A percentile compares a stretch with the other conserved stretches of the same genome.
These are phyloP conservation scores for Brachystomella parvula DNA, from an alignment of 1,140 invertebrate species.

Conservation along the genomic window DNA sequence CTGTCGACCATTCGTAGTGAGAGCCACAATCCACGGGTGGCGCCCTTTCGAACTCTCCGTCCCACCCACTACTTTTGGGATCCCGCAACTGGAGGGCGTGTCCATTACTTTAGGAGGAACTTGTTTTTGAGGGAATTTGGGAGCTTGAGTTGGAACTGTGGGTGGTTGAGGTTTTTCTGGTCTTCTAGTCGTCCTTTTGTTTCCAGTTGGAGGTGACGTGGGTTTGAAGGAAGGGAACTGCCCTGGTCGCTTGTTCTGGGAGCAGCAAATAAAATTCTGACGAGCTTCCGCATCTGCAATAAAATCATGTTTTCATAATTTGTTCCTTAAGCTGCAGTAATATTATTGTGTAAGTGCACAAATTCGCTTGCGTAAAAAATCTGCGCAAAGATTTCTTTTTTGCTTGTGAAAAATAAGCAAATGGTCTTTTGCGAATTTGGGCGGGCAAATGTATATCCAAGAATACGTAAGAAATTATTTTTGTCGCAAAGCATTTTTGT, in stretches of 20 bases:
- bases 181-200: slow-evolving; percentile 20
- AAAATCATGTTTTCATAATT: not conserved
- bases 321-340: not conserved
- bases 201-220: slow-evolving; percentile 36
- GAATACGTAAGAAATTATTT: not conserved
- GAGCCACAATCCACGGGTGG: slow-evolving; percentile 26
- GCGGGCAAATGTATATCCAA: no score
- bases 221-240: not conserved
- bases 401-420: no score
- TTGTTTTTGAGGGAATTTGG: slow-evolving; percentile 18
- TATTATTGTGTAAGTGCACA: no score
- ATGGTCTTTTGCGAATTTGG: no score
- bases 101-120: slow-evolving; percentile 12
- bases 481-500: not conserved
- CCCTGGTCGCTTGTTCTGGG: slow-evolving; percentile 16
- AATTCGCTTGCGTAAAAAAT: no score
- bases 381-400: no score
- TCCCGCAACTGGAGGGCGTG: not conserved
- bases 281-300: not conserved
- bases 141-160: slow-evolving; percentile 37
- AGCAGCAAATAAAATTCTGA: slow-evolving; percentile 22
- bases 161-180: slow-evolving; percentile 37
- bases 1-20: slow-evolving; percentile 19
- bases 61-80: not conserved
- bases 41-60: not conserved